Evolutionary conservation across 2,888 invertebrate species (phyloP), one percentile per base, ranked within the genome.

Genomic region (Elegia similella): DNA sequence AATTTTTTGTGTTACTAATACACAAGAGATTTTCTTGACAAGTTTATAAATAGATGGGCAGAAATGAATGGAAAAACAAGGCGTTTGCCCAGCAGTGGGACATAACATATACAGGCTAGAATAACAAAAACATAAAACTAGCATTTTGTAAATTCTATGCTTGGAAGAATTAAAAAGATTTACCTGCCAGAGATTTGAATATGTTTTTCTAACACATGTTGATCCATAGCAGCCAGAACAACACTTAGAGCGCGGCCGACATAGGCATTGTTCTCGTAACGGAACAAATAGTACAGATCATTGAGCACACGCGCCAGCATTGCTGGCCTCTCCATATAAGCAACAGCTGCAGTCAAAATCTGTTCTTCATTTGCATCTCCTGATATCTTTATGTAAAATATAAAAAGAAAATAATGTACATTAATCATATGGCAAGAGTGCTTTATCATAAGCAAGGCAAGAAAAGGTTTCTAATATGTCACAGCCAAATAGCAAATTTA

Each of bases 101-200:
- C n/a, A n/a, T n/a, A n/a, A n/a, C n/a, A n/a, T n/a, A n/a, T n/a
- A n/a, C n/a, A n/a, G n/a, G n/a, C n/a, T n/a, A n/a, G n/a, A n/a
- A n/a, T n/a, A 23, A 23, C 2, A 23, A 23, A 23, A 3, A 23
- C 23, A 23, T n/a, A 23, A 23, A 23, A 23, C 23, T 23, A n/a
- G n/a, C 34, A 12, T 10, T n/a, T n/a, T 38, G 10, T 2, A n/a
- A 38, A n/a, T 12, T 38, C 6, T 12, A 38, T 2, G 6, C 1
- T 12, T 38, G 38, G 5, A 38, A 38, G n/a, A 38, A 38, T 12
- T 38, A 10, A 46, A 50, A 52, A 42, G n/a, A 17, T 70, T 67
- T 84, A 96, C 96, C 96, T 96, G 82, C 96, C 96, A 53, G 96
- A 96, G 73, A 98, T 98, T 85, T 99, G 98, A 71, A 99, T 96